Conservation (phyloP, 2,113 vertebrate species). For the Sigmodon hispidus region DNA sequence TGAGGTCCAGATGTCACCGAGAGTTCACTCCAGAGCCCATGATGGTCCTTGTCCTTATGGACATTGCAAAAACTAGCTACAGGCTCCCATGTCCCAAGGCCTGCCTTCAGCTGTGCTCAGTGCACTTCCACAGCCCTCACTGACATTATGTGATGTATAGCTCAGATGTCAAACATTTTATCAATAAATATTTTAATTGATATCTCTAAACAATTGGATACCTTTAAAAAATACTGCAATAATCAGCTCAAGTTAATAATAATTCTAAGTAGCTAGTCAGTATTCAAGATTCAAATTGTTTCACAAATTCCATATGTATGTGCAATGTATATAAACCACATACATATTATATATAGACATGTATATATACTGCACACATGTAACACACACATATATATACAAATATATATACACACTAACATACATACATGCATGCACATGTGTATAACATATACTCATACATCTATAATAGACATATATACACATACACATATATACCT, state of each 20-base stretch:
- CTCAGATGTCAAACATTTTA: background rate
- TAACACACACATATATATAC: no score
- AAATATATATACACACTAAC: background rate
- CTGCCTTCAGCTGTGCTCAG: background rate
- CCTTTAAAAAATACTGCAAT: background rate
- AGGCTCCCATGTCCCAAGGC: fast-evolving
- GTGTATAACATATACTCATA: background rate
- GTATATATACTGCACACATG: background rate
- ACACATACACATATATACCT: background rate
- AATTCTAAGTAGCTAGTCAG: background rate
- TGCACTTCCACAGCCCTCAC: fast-evolving
- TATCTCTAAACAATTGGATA: background rate
- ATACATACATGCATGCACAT: background rate
- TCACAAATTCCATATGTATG: background rate
- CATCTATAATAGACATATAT: background rate
- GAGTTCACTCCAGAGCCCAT: background rate
- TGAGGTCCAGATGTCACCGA: background rate
- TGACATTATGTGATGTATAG: background rate
- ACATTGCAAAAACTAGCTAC: background rate
- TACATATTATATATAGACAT: background rate
- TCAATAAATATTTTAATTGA: background rate
- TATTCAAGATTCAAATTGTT: background rate
- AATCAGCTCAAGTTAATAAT: background rate
- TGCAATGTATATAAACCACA: background rate
- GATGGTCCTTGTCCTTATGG: background rate